Evolutionary conservation across 2,113 vertebrate species (phyloP), one percentile per base, ranked within the genome.

Genomic region (Promerops cafer): DNA sequence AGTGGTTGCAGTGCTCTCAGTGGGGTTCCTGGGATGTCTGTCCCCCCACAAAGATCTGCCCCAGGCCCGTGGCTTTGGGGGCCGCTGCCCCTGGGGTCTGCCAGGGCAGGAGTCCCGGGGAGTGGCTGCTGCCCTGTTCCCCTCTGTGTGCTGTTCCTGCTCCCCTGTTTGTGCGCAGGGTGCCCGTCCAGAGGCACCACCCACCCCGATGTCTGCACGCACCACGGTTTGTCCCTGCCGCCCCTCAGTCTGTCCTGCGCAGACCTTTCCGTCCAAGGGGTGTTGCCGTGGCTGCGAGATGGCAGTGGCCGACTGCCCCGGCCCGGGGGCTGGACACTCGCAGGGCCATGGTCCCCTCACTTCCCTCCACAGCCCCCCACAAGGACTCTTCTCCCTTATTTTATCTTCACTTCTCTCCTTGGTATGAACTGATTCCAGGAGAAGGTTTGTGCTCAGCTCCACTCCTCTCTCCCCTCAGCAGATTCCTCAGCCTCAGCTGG

Each of bases 1-100:
- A 39, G 27, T 0, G 3, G 1, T 42, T 42, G 59, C n/a, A 10
- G 3, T 17, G 2, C 0, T 18, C 26, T 53, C 15, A 2, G 42
- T 6, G 31, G 26, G n/a, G 52, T 56, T 83, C 77, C 50, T 0
- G 3, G 54, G 35, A 6, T 19, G 63, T 44, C 7, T 37, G 22
- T 64, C 53, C 56, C 59, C 39, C 3, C 64, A 44, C 10, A 18
- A 10, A 7, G 59, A 16, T 49, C 24, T 33, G 22, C 52, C 63
- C n/a, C 10, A 20, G 11, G 13, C 6, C 33, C 9, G 8, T 19
- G 18, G 10, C 28, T 61, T 26, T 4, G 64, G 72, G 64, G 57
- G 37, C 33, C 0, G 1, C 33, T 37, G 68, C 12, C 33, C 39
- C 30, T 45, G 64, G 17, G 13, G 30, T 7, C 8, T 13, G 16